Percentiles rank a stretch among this genome's conserved stretches.
Evolutionary conservation across 2,888 invertebrate genomes (phyloP).

Genomic region (Conus canariensis): DNA sequence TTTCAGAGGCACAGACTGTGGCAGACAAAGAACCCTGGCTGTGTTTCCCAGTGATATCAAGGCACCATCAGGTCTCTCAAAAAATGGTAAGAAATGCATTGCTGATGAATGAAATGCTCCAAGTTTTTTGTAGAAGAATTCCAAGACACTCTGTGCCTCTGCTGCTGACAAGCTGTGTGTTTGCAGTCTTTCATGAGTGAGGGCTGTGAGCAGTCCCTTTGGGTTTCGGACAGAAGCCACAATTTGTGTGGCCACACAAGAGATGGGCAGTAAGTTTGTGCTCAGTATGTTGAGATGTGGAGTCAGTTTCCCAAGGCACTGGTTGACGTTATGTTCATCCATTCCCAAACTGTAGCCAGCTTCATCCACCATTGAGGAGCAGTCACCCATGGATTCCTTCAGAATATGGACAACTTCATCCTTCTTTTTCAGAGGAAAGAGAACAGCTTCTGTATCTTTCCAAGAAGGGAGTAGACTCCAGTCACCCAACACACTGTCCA

Average conservation of each 20-base stretch:
- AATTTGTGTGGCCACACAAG: neutral
- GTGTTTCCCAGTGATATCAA: neutral
- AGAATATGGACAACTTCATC: conserved; percentile 15
- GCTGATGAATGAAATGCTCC: neutral
- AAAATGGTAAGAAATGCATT: neutral
- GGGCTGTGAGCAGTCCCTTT: conserved; percentile 5
- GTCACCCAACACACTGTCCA: neutral
- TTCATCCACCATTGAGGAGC: neutral
- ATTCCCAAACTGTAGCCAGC: neutral
- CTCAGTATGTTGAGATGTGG: neutral
- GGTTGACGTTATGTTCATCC: neutral
- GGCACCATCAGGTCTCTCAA: conserved; percentile 23
- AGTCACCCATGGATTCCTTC: neutral
- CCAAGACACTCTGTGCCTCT: conserved; percentile 10
- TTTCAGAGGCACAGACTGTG: neutral
- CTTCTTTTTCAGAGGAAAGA: conserved; percentile 10
- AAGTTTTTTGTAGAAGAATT: conserved; percentile 17
- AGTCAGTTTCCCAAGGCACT: conserved; percentile 12
- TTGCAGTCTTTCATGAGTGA: neutral
- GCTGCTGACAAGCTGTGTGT: neutral
- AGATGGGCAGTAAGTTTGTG: neutral
- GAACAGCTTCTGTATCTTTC: neutral
- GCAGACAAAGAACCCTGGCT: neutral
- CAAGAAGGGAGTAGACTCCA: conserved; percentile 28
- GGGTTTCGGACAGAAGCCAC: conserved; percentile 29